Base-by-base conservation (phyloP, 2,797 vertebrate species). In the Danio jaintianensis region DNA sequence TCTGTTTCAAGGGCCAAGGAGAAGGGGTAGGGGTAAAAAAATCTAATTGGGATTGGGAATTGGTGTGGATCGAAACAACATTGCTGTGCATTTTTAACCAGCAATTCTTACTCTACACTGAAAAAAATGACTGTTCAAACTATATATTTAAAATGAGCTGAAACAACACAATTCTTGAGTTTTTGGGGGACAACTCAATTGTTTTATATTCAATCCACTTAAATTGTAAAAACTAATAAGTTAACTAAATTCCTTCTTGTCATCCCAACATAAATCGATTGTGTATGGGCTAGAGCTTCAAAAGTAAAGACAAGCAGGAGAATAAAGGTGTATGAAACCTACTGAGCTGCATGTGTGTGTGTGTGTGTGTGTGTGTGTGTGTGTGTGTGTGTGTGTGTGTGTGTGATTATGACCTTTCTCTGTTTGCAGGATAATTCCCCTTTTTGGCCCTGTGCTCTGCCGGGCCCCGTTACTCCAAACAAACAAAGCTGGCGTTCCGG, bases 381-480 rank as follows among this genome's bases (percentile, higher is more conserved):
- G 63, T 59, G 63, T 61, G 71, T 42, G 66, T 62, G n/a, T 68
- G 16, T 63, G 67, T 48, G 59, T 64, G 73, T 36, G 59, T 68
- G 36, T 67, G 20, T 47, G 72, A 55, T 12, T 84, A 83, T 56
- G 81, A 82, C 83, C 80, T 84, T 40, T 56, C 43, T 78, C 48
- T 55, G 20, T 73, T 80, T 73, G 59, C 47, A 4, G 59, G 38
- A 80, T 73, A 55, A 72, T 80, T 80, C 69, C 50, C 40, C 59
- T 80, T 63, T 80, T 80, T 80, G 78, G 69, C 69, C 77, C 63
- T 68, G 50, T 3, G 12, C 42, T 58, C 63, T 78, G 43, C 63
- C 16, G 11, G 64, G 64, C 53, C 75, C 48, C 29, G 40, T 73
- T 80, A 56, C 20, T 80, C 50, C 59, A 73, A 80, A 66, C 61